phyloP scores from a whole-genome alignment of 2,113 vertebrate species.

The Eudyptes chrysolophus region DNA sequence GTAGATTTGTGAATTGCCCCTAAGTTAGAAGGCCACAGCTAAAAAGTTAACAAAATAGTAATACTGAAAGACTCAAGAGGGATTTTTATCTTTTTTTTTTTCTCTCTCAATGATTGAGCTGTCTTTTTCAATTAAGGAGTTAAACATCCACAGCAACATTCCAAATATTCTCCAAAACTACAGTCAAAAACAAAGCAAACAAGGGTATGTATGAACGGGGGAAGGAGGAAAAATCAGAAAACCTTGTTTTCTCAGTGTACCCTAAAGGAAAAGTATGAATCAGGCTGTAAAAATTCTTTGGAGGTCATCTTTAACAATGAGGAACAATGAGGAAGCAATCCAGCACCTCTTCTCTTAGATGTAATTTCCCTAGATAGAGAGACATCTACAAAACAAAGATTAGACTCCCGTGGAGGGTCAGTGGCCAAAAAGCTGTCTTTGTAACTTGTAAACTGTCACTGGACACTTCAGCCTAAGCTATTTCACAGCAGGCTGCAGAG shows the following conservation, averaged over 20 bases:
- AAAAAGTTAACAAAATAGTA: background rate
- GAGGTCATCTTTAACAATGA: conserved; percentile 28
- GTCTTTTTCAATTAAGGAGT: background rate
- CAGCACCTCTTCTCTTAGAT: background rate
- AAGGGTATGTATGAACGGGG: background rate
- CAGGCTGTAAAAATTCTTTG: conserved; percentile 38
- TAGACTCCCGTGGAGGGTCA: conserved; percentile 44
- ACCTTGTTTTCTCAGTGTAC: background rate
- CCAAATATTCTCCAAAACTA: background rate
- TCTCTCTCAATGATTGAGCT: background rate
- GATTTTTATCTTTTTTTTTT: background rate
- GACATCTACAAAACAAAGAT: conserved; percentile 57
- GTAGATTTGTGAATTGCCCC: background rate
- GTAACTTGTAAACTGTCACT: conserved; percentile 32
- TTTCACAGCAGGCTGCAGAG: conserved; percentile 44
- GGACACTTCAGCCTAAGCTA: background rate
- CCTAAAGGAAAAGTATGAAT: background rate
- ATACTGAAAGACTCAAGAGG: background rate
- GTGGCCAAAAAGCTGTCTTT: conserved; percentile 43
- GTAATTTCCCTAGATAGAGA: conserved; percentile 36
- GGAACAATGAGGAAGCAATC: conserved; percentile 37
- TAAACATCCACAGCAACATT: background rate
- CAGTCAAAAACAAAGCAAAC: background rate
- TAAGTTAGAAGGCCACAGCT: too few species aligned
- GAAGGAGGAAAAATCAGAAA: background rate